Conservation (phyloP, 2,113 vertebrate genomes). For the Chaenogobius annularis region DNA sequence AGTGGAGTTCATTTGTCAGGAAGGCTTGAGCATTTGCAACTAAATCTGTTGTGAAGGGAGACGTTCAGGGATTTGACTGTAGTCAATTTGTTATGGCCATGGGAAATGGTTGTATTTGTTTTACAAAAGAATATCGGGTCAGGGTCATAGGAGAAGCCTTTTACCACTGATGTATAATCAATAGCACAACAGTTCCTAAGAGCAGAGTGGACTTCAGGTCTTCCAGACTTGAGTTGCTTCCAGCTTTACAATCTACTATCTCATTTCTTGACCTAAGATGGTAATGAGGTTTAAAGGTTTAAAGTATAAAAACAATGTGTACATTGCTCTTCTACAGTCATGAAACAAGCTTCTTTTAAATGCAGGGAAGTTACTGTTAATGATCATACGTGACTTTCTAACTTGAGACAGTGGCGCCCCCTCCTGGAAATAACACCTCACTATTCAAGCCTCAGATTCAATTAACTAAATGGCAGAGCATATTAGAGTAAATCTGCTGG, state of each 20-base stretch:
- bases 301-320: no score
- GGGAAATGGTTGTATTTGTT: slow-evolving; percentile 45
- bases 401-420: slow-evolving; percentile 36
- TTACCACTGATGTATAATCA: slow-evolving; percentile 54
- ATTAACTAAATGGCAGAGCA: slow-evolving; percentile 61
- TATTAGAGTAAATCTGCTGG: slow-evolving; percentile 56
- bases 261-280: slow-evolving; percentile 6
- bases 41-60: background rate
- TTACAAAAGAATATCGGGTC: slow-evolving; percentile 39
- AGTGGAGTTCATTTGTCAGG: background rate
- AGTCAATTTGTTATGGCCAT: slow-evolving; percentile 39
- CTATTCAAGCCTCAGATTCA: slow-evolving; percentile 23
- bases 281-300: slow-evolving; percentile 12
- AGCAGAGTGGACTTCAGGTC: slow-evolving; percentile 17
- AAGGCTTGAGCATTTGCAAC: background rate
- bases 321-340: slow-evolving; percentile 32
- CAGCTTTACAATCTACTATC: background rate
- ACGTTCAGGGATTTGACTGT: slow-evolving; percentile 7
- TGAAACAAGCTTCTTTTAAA: background rate
- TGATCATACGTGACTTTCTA: background rate
- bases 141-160: slow-evolving; percentile 57
- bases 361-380: background rate
- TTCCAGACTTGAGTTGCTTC: slow-evolving; percentile 4
- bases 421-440: slow-evolving; percentile 50
- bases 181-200: slow-evolving; percentile 45